A percentile compares a stretch with the other conserved stretches of the same genome.
These are phyloP conservation scores for Leptinotarsa juncta DNA, from an alignment of 2,888 invertebrate genomes.

Conservation along the genomic window DNA sequence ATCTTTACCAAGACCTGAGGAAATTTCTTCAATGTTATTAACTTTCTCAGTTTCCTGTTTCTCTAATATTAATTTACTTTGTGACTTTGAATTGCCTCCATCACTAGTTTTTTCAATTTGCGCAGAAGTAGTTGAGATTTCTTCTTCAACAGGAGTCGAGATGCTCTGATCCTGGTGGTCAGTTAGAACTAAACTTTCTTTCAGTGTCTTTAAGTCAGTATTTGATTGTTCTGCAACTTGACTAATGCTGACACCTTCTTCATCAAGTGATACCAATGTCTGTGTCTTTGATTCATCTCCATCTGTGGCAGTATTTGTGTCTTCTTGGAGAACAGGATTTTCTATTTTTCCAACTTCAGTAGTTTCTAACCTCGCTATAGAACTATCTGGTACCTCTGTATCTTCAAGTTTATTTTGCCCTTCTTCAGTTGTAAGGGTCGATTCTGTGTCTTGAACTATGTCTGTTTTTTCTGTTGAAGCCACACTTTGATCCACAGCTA, in stretches of 20 bases:
- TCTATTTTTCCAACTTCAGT: background rate
- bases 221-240: background rate
- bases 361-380: background rate
- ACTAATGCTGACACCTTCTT: background rate
- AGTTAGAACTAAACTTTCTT: background rate
- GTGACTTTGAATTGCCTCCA: background rate
- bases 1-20: no score
- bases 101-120: background rate
- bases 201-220: background rate
- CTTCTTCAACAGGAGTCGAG: background rate
- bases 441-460: background rate
- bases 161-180: background rate
- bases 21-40: background rate
- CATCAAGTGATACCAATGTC: background rate
- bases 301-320: background rate
- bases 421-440: background rate
- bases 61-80: background rate
- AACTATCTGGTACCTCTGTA: background rate
- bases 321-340: background rate
- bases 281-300: background rate
- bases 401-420: background rate
- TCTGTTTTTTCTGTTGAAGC: background rate
- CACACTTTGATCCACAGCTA: constrained; percentile 18
- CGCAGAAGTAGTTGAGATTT: background rate
- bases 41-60: background rate